phyloP scores from a whole-genome alignment of 2,113 vertebrate genomes.

The Seriola dumerili region DNA sequence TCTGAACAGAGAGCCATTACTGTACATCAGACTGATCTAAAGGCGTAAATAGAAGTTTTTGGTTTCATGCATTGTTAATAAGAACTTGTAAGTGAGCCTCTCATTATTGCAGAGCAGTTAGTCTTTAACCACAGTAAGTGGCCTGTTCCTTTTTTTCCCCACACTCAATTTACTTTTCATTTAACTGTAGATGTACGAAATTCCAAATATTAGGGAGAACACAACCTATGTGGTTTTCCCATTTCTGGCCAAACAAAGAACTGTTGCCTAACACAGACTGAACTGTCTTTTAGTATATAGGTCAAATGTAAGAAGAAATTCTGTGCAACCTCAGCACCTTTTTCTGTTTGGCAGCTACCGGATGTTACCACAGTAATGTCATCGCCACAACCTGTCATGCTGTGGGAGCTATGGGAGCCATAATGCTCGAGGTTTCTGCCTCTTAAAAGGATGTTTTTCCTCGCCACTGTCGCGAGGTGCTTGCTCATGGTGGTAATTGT shows the following conservation, averaged over 20 bases:
- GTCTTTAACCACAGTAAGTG: background rate
- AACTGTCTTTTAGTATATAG: background rate
- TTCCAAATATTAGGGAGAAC: background rate
- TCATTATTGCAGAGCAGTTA: background rate
- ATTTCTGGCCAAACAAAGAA: no score
- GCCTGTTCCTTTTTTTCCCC: background rate
- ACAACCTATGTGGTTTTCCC: no score
- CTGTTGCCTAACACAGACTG: background rate
- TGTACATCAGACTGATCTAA: background rate
- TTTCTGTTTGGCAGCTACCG: background rate
- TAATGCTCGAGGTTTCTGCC: no score
- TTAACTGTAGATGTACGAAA: background rate
- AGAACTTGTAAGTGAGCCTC: background rate
- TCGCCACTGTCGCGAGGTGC: no score
- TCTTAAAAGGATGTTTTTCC: no score
- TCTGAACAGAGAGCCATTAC: background rate
- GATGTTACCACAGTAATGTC: background rate
- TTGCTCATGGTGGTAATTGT: no score
- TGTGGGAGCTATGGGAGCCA: background rate
- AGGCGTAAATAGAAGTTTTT: background rate
- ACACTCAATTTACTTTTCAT: background rate
- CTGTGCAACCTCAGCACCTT: background rate
- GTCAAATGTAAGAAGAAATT: background rate
- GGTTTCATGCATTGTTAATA: constrained; percentile 17
- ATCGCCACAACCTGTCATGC: background rate